Conservation (phyloP, 2,797 vertebrate genomes). For the Hyperoplus lanceolatus region DNA sequence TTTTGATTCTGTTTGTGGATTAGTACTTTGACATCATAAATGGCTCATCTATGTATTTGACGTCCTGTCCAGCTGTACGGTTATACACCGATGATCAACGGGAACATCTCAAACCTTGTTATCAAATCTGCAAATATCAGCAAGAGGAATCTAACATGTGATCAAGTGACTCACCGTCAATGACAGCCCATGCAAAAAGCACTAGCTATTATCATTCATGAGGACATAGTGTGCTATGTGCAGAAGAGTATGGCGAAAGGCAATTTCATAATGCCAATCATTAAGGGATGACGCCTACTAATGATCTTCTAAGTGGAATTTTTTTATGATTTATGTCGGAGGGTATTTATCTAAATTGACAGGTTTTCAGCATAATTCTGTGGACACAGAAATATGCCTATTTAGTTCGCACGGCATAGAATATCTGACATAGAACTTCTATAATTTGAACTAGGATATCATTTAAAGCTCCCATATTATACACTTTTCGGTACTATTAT, state of each 20-base stretch:
- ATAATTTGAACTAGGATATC: too few relatives aligned
- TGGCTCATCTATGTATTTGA: constrained; percentile 12
- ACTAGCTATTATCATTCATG: not conserved
- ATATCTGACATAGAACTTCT: too few relatives aligned
- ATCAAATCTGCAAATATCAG: not conserved
- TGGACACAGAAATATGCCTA: too few relatives aligned
- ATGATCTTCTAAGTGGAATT: too few relatives aligned
- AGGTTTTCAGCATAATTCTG: too few relatives aligned
- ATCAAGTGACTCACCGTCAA: not conserved
- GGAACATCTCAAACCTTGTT: not conserved
- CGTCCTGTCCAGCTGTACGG: not conserved
- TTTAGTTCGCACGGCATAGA: too few relatives aligned
- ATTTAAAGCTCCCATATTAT: too few relatives aligned
- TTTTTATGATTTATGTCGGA: too few relatives aligned
- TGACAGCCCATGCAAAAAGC: not conserved
- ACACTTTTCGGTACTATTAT: too few relatives aligned
- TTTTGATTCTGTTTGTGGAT: constrained; percentile 14
- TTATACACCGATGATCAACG: not conserved
- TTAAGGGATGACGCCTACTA: too few relatives aligned
- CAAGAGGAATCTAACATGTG: not conserved
- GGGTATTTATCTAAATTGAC: too few relatives aligned
- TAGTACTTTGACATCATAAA: constrained; percentile 16
- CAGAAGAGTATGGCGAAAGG: not conserved
- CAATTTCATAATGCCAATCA: not conserved
- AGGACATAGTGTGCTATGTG: not conserved